phyloP scores from a whole-genome alignment of 2,113 vertebrate genomes.

The Odocoileus hemionus region DNA sequence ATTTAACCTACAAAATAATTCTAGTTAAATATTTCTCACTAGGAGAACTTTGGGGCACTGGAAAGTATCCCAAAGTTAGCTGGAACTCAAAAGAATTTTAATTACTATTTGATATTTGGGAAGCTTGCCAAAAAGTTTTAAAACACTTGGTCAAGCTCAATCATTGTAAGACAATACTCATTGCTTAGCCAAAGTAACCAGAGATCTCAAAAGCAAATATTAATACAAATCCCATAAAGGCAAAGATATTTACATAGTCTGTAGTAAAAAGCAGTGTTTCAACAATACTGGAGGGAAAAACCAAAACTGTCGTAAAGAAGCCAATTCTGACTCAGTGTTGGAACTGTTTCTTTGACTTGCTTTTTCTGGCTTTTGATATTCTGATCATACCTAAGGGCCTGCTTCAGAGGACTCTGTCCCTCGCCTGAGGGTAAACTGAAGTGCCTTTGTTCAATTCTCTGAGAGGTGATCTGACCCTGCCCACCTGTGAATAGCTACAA shows the following conservation, averaged over 20 bases:
- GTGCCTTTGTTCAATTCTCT: neutral
- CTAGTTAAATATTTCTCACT: neutral
- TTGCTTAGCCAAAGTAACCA: neutral
- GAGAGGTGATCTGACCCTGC: neutral
- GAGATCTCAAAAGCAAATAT: neutral
- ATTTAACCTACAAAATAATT: neutral
- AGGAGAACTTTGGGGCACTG: neutral
- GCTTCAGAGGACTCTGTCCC: neutral
- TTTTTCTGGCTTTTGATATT: neutral
- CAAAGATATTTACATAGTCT: neutral
- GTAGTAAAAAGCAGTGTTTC: neutral
- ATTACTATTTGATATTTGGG: neutral
- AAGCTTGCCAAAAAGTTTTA: neutral
- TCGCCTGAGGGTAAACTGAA: neutral
- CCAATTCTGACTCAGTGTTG: neutral
- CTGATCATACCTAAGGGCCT: neutral
- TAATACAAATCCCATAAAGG: neutral
- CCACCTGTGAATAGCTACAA: neutral
- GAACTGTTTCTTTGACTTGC: neutral
- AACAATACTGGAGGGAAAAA: neutral
- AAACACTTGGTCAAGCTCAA: neutral
- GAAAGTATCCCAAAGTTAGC: neutral
- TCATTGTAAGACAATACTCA: neutral
- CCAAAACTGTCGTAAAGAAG: neutral
- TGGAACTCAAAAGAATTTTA: neutral